These are phyloP conservation scores for Rhinolophus sinicus DNA, from an alignment of 2,113 vertebrate genomes.

Conservation along the genomic window DNA sequence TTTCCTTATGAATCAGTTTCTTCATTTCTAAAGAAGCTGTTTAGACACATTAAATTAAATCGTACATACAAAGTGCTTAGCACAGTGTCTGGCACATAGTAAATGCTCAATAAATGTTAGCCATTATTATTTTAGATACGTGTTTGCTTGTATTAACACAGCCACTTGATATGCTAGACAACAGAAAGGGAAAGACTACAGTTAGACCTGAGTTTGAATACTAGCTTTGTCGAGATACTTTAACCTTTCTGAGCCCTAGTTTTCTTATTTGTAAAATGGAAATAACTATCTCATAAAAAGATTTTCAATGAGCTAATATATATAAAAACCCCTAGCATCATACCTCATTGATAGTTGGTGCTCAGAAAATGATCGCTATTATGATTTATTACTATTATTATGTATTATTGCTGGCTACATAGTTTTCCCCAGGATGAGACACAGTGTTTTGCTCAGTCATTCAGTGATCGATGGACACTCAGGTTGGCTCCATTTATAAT, in stretches of 20 bases:
- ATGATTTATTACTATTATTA: neutral
- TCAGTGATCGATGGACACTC: neutral
- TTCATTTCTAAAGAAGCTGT: neutral
- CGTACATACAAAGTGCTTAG: neutral
- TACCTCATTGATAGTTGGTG: neutral
- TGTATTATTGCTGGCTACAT: neutral
- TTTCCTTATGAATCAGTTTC: neutral
- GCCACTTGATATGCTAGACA: neutral
- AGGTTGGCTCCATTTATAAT: neutral
- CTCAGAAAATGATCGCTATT: neutral
- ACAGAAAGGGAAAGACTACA: neutral
- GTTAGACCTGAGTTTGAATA: neutral
- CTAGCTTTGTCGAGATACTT: neutral
- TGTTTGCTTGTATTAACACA: neutral
- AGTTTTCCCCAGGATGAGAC: neutral
- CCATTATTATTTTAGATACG: neutral
- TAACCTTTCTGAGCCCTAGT: neutral
- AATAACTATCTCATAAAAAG: neutral
- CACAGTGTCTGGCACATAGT: neutral
- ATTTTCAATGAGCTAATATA: neutral
- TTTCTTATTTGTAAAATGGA: constrained; percentile 6
- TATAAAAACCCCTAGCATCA: neutral
- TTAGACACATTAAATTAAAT: neutral
- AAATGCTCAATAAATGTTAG: neutral
- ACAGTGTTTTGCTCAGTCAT: neutral